Evolutionary conservation across 2,888 invertebrate species (phyloP).

Genomic region (Gandaritis pyraliata): DNA sequence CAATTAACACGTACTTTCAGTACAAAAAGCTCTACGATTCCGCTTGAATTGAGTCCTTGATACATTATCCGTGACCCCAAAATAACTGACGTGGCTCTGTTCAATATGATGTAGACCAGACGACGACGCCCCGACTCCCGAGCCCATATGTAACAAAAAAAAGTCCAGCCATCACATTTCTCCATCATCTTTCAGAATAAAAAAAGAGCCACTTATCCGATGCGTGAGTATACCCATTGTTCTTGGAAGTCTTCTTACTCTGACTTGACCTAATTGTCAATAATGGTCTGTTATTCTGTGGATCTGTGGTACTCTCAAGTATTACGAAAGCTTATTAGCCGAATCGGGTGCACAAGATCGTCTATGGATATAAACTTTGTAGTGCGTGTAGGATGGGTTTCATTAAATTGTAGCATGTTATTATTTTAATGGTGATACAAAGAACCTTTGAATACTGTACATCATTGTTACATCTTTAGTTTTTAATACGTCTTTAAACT

Average conservation of each 20-base stretch:
- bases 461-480: constrained; percentile 22
- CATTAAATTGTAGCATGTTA: constrained; percentile 66
- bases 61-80: constrained; percentile 53
- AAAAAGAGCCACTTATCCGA: constrained; percentile 77
- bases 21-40: constrained; percentile 56
- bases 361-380: constrained; percentile 33
- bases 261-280: constrained; percentile 82
- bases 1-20: constrained; percentile 79
- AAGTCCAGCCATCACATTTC: constrained; percentile 64
- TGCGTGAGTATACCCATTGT: constrained; percentile 79
- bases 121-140: too few relatives aligned
- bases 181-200: constrained; percentile 70
- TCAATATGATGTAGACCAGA: constrained; percentile 60
- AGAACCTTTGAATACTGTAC: constrained; percentile 49
- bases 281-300: constrained; percentile 79
- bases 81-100: constrained; percentile 45
- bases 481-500: neutral
- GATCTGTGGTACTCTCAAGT: constrained; percentile 60
- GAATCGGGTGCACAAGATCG: constrained; percentile 49
- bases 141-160: constrained; percentile 55
- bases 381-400: constrained; percentile 48
- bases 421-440: constrained; percentile 67
- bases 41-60: constrained; percentile 51
- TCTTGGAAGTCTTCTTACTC: constrained; percentile 77
- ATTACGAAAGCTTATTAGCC: constrained; percentile 69